Base-by-base conservation (phyloP, 1,140 invertebrate species). In the Sycophila sp. region DNA sequence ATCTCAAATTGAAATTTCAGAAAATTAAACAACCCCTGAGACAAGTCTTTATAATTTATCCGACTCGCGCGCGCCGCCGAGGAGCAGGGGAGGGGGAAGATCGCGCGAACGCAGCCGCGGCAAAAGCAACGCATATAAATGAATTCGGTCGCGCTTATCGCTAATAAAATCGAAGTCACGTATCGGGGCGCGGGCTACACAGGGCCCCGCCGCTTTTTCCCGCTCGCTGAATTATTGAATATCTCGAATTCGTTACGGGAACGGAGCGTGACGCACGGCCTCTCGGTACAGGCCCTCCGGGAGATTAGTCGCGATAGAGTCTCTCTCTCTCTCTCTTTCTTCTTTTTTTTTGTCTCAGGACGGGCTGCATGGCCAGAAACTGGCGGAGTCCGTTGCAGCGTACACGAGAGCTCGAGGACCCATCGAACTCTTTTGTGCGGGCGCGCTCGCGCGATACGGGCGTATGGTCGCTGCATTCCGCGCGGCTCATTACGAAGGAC, bases 141-240 rank as follows among this genome's bases (percentile, higher is more conserved):
- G 22, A 38, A 59, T 59, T 24, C 38, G 0, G 19, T 10, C 32
- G 32, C 4, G 17, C 26, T 11, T 51, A 60, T 69, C 40, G 32
- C 32, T 42, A 51, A 69, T 69, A 69, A 69, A 69, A 69, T 69
- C 66, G 10, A 51, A 51, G 56, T 69, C 66, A 69, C 66, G 66
- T 53, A 60, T 59, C 34, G 32, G 17, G n/a, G 15, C n/a, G n/a
- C n/a, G n/a, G n/a, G n/a, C n/a, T n/a, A n/a, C n/a, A n/a, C n/a
- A n/a, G n/a, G 34, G 47, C 22, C 10, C 22, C 24, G 19, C 40
- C 19, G 40, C 8, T 10, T 22, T 2, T 22, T 22, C 19, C 32
- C 49, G 22, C 26, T 10, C 10, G 30, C 30, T 11, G 45, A 42
- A 40, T 55, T 45, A 68, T 68, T 24, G 42, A 68, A 68, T 59